Conservation (phyloP, 2,888 invertebrate species). For the Hesperia comma region DNA sequence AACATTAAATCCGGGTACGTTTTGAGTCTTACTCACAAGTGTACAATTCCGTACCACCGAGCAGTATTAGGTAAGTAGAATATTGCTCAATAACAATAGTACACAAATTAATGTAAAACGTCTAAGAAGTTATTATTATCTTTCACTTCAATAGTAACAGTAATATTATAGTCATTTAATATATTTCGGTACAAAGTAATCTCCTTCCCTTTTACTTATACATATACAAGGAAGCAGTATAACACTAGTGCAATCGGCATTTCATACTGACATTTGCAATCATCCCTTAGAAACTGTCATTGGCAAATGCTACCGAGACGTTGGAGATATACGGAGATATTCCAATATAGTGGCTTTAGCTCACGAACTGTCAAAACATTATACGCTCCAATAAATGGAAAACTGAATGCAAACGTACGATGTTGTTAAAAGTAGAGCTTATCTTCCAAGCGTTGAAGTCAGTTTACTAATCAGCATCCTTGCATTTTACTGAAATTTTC, state of each 20-base stretch:
- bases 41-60: no score
- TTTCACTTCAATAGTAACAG: no score
- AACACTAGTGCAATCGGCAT: neutral
- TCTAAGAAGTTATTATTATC: no score
- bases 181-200: no score
- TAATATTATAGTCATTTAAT: no score
- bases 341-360: slow-evolving; percentile 19
- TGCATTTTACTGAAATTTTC: slow-evolving; percentile 22
- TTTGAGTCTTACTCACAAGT: no score
- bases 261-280: neutral
- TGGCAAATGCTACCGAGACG: neutral
- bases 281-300: neutral
- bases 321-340: slow-evolving; percentile 7
- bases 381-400: slow-evolving; percentile 28
- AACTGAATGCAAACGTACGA: neutral
- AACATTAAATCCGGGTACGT: no score
- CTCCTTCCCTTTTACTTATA: no score
- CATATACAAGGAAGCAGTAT: no score
- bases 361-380: slow-evolving; percentile 32
- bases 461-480: slow-evolving; percentile 2
- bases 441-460: neutral
- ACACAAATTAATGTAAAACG: no score
- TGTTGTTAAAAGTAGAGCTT: neutral
- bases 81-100: no score
- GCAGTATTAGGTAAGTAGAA: no score